Conservation (phyloP, 2,888 invertebrate genomes). For the Spodoptera picta region DNA sequence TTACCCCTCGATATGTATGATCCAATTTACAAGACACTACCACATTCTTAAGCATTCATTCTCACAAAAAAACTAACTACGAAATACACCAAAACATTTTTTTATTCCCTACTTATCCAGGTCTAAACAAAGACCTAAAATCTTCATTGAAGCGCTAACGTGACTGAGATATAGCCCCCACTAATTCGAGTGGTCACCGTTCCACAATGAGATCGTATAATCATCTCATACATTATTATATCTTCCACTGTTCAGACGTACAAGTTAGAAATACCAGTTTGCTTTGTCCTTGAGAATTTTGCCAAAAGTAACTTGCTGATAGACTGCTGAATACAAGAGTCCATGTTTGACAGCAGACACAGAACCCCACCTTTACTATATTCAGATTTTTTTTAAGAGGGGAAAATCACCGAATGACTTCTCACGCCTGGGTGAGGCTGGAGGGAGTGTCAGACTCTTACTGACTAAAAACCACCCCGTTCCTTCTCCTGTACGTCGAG, state of each 20-base stretch:
- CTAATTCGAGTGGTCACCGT: constrained; percentile 53
- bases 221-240: constrained; percentile 59
- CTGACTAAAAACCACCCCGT: no score
- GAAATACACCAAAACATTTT: background rate
- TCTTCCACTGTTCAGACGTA: constrained; percentile 12
- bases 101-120: background rate
- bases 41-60: background rate
- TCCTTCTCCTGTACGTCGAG: no score
- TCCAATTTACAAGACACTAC: no score
- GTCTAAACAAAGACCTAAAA: constrained; percentile 28
- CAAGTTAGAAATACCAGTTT: constrained; percentile 21
- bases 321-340: no score
- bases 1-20: no score
- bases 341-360: no score
- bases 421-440: no score
- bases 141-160: constrained; percentile 22
- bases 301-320: no score
- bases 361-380: no score
- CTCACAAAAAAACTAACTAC: background rate
- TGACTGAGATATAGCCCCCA: constrained; percentile 36
- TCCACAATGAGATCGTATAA: constrained; percentile 57
- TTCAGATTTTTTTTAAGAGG: no score
- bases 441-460: no score
- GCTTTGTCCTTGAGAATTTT: background rate
- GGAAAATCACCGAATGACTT: no score